A percentile compares a stretch with the other conserved stretches of the same genome.
Evolutionary conservation across 1,140 invertebrate genomes (phyloP).

Genomic region (Trachymyrmex septentrionalis): DNA sequence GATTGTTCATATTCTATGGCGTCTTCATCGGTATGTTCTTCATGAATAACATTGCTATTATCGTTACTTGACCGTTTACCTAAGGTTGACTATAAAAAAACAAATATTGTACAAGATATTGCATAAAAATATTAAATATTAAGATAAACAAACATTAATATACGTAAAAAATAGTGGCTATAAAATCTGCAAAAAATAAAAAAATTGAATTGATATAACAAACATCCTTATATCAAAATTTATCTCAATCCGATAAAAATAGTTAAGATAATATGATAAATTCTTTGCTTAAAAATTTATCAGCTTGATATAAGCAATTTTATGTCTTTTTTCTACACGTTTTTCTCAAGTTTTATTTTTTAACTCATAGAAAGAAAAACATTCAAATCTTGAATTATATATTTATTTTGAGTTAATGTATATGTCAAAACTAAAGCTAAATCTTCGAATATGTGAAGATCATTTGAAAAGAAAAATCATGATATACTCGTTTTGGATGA

Average conservation of each 20-base stretch:
- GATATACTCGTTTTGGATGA: slow-evolving; percentile 66
- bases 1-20: neutral
- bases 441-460: neutral
- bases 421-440: neutral
- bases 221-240: neutral
- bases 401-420: neutral
- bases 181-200: slow-evolving; percentile 6
- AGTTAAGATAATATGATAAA: neutral
- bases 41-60: neutral
- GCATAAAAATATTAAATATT: neutral
- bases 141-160: neutral
- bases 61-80: slow-evolving; percentile 3
- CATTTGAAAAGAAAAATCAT: neutral
- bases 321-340: neutral
- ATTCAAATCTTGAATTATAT: neutral
- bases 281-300: neutral
- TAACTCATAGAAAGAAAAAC: neutral
- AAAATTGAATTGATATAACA: neutral
- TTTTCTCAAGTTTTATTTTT: neutral
- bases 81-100: slow-evolving; percentile 30
- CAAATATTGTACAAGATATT: neutral
- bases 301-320: slow-evolving; percentile 1
- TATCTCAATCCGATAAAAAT: neutral
- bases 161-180: neutral
- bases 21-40: neutral